Base-by-base conservation (phyloP, 2,113 vertebrate genomes). In the Tauraco erythrolophus region DNA sequence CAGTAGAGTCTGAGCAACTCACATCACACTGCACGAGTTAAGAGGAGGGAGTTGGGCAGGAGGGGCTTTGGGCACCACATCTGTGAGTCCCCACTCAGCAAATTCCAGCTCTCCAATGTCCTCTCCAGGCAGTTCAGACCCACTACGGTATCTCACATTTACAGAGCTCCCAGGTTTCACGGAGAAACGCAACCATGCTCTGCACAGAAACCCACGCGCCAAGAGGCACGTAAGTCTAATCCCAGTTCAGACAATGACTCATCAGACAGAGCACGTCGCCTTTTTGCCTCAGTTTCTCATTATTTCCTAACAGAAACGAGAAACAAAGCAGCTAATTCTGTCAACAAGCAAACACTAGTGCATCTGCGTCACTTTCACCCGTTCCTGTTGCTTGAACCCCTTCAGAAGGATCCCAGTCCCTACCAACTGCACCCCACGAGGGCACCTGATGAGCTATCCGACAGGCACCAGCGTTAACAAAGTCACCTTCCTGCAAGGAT, bases 391-490 rank as follows among this genome's bases (percentile, higher is more conserved):
- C 88, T 19, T 28, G 23, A 45, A 84, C 53, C 4, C 41, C 69
- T 62, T 14, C 69, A 35, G 72, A 37, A 56, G 17, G 10, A 43
- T 13, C 79, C 33, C 45, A 21, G n/a, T 12, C 33, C 16, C 50
- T 35, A 21, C 31, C 64, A 27, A 13, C 16, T 7, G 1, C 22
- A 33, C 64, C 35, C 31, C 27, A 19, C 2, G 1, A 57, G n/a
- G 45, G 37, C 22, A 19, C 21, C 53, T 7, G 6, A 69, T 1
- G 11, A 81, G 48, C 57, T 15, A 5, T 5, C 53, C 41, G 4
- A 1, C 0, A 4, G n/a, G 33, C 58, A n/a, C 19, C 8, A 3
- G 30, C 1, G 0, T 23, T 15, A 22, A 31, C 2, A 21, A 77
- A 77, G 22, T 19, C 13, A 8, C 9, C 41, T 68, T 51, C 72